These are phyloP conservation scores for Microctonus aethiopoides DNA, from an alignment of 2,888 invertebrate genomes.

Conservation along the genomic window DNA sequence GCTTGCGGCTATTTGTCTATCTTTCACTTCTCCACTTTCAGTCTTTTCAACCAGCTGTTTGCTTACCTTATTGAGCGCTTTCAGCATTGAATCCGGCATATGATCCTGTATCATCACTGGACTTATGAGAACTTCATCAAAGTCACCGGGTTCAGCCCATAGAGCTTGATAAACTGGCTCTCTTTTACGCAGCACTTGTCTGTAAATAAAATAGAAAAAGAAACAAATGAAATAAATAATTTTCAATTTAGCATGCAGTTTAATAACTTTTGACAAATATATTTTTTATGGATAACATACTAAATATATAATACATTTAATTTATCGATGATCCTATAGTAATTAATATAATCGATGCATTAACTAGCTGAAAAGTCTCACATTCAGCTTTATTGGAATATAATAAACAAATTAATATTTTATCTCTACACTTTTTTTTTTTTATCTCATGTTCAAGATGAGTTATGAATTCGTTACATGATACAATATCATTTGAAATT, in stretches of 20 bases:
- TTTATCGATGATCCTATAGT: neutral
- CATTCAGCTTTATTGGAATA: neutral
- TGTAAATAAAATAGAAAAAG: conserved; percentile 57
- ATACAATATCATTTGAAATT: neutral
- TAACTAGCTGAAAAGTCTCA: neutral
- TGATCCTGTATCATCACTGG: conserved; percentile 92
- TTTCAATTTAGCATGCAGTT: neutral
- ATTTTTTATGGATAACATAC: neutral
- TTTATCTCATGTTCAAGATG: neutral
- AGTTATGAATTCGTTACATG: neutral
- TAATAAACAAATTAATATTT: neutral
- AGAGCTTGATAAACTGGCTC: conserved; percentile 89
- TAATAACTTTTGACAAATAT: neutral
- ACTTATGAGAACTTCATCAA: conserved; percentile 88
- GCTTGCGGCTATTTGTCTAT: conserved; percentile 46
- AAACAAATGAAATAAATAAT: neutral
- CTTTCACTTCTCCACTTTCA: conserved; percentile 40
- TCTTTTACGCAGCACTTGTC: conserved; percentile 76
- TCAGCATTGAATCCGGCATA: conserved; percentile 88
- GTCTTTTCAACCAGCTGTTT: conserved; percentile 34
- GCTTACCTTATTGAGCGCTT: conserved; percentile 86
- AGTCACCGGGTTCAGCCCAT: conserved; percentile 86
- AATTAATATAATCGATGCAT: neutral
- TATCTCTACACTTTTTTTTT: neutral
- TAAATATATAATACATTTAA: neutral